Base-by-base conservation (phyloP, 1,140 invertebrate genomes). In the Drosophila busckii region DNA sequence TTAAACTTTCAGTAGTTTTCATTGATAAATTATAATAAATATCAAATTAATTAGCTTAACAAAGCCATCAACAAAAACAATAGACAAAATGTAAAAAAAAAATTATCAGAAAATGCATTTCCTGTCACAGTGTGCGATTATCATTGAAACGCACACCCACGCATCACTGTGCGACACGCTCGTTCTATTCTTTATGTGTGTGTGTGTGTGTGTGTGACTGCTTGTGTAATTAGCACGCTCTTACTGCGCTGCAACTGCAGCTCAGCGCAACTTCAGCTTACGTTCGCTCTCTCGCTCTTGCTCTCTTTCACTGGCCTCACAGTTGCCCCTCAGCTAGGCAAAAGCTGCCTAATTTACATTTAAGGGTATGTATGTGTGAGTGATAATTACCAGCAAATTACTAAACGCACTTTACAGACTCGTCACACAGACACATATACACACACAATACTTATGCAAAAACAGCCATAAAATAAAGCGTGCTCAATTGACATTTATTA, bases 351-450 rank as follows among this genome's bases (percentile, higher is more conserved):
- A 68, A 78, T 78, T 78, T 80, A 65, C 73, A 69, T 80, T 73
- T 64, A 58, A 80, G 73, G n/a, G n/a, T n/a, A n/a, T n/a, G n/a
- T 82, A 75, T 78, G 73, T 75, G 73, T 82, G 68, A 80, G 69
- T 68, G 68, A 78, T 78, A 78, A 78, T 78, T 80, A 64, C 65
- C 68, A 82, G 75, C 59, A 82, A 82, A 80, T 80, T 82, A 82
- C 75, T 50, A 73, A 70, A 82, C 54, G 75, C 68, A 82, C 68
- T 69, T 68, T 55, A 59, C 53, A 67, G 9, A 35, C 37, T 28
- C 13, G 10, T 15, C 2, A 17, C 25, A 34, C 8, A 37, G 19
- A 29, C 16, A 58, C 25, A 53, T 9, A 40, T 16, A 48, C 7
- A 45, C 16, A 63, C 25, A 49, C 15, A 35, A 12, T 32, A 12